A percentile compares a stretch with the other conserved stretches of the same genome.
phyloP scores from a whole-genome alignment of 2,113 vertebrate species.

The Brevimyrus niger region DNA sequence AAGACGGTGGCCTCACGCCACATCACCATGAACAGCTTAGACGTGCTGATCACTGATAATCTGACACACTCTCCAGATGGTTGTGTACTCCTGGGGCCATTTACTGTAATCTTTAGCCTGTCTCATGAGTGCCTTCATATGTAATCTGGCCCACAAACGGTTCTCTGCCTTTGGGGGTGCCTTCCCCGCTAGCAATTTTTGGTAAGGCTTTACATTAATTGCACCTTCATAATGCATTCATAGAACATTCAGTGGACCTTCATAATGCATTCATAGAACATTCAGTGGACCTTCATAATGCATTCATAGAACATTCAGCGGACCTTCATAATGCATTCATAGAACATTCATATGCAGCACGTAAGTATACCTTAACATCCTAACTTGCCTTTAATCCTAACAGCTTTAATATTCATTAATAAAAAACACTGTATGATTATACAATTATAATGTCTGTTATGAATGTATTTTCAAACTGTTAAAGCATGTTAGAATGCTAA shows the following conservation, averaged over 20 bases:
- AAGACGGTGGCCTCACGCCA: background rate
- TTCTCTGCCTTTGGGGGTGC: background rate
- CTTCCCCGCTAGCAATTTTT: background rate
- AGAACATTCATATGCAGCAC: background rate
- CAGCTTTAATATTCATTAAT: background rate
- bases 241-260: background rate
- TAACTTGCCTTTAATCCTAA: background rate
- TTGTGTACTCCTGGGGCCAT: background rate
- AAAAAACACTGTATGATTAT: background rate
- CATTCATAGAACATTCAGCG: background rate
- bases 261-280: background rate
- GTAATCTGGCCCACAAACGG: background rate
- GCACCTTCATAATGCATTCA: background rate
- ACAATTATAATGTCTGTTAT: background rate
- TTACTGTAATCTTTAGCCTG: background rate
- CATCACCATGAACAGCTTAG: background rate
- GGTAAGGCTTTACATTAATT: background rate
- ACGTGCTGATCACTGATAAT: background rate
- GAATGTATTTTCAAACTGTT: background rate
- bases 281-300: background rate
- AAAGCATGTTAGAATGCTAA: background rate
- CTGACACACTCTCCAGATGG: background rate
- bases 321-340: too few species aligned
- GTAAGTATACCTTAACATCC: background rate
- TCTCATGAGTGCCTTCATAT: background rate